Evolutionary conservation across 1,140 invertebrate species (phyloP).

Genomic region (Trichonephila clavata): DNA sequence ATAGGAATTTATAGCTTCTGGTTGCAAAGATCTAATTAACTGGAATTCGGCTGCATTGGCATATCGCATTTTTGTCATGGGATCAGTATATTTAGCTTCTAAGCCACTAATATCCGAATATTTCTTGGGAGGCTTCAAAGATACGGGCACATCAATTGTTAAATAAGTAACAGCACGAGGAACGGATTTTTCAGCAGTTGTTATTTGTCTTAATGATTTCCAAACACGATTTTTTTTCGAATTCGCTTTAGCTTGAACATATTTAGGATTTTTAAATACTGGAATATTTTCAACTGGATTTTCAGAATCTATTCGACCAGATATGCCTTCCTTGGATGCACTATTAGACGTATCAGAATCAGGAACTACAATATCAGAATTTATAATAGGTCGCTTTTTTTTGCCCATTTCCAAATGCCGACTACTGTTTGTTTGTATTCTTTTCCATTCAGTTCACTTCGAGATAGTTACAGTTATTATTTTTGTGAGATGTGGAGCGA

Average conservation of each 20-base stretch:
- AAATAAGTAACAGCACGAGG: conserved; percentile 83
- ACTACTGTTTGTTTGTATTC: conserved; percentile 21
- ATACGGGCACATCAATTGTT: conserved; percentile 92
- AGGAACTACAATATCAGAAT: neutral
- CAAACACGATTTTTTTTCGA: conserved; percentile 80
- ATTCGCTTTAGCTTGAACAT: conserved; percentile 67
- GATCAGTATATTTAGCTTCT: conserved; percentile 92
- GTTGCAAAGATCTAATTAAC: conserved; percentile 90
- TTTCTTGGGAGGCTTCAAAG: conserved; percentile 79
- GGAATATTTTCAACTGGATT: conserved; percentile 26
- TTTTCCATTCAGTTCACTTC: neutral
- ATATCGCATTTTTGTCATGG: conserved; percentile 92
- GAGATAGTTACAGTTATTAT: too few species aligned
- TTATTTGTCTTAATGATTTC: conserved; percentile 81
- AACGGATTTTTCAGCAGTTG: conserved; percentile 75
- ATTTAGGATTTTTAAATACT: conserved; percentile 65
- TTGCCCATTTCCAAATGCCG: conserved; percentile 39
- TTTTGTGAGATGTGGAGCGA: too few species aligned
- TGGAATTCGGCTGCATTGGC: conserved; percentile 92
- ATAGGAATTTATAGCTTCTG: conserved; percentile 94
- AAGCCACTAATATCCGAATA: conserved; percentile 79
- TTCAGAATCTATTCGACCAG: conserved; percentile 10
- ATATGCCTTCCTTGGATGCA: conserved; percentile 26
- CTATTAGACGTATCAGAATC: conserved; percentile 37
- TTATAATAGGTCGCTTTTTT: conserved; percentile 40